Conservation (phyloP, 2,797 vertebrate genomes). For the Channallabes apus region DNA sequence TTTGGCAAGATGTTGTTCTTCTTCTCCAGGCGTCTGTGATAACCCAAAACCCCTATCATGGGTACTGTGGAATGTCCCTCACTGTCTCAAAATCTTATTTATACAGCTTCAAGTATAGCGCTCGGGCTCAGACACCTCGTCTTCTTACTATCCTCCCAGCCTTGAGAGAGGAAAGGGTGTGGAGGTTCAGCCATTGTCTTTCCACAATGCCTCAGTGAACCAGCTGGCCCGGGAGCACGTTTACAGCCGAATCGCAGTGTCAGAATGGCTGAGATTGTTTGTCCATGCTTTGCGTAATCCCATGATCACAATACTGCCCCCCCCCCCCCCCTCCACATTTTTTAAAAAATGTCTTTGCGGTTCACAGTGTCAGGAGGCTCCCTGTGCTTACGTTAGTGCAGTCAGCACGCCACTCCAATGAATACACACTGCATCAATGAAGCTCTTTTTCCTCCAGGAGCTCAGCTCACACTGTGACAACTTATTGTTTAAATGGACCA, state of each 20-base stretch:
- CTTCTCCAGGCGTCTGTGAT: slow-evolving; percentile 44
- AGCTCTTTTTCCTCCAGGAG: slow-evolving; percentile 41
- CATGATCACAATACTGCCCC: slow-evolving; percentile 27
- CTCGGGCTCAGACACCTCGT: slow-evolving; percentile 20
- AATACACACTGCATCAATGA: slow-evolving; percentile 47
- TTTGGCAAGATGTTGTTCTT: slow-evolving; percentile 23
- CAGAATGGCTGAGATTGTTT: slow-evolving; percentile 11
- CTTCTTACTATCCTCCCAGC: slow-evolving; percentile 52
- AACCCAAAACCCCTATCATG: slow-evolving; percentile 25
- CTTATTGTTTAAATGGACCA: slow-evolving; percentile 51
- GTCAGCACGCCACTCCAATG: slow-evolving; percentile 9
- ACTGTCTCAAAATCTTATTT: slow-evolving; percentile 57
- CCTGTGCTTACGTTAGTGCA: slow-evolving; percentile 29
- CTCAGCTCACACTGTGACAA: slow-evolving; percentile 38
- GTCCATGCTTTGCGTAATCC: slow-evolving; percentile 31
- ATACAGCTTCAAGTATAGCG: slow-evolving; percentile 50
- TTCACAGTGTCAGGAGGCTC: slow-evolving; percentile 45
- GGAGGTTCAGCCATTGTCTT: slow-evolving; percentile 45
- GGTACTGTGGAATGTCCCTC: slow-evolving; percentile 29
- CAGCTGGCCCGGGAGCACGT: background rate
- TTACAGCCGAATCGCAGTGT: slow-evolving; percentile 18
- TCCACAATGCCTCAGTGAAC: slow-evolving; percentile 35
- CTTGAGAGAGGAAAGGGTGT: slow-evolving; percentile 55
- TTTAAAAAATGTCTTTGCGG: slow-evolving; percentile 28
- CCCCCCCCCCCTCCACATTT: no score